These are phyloP conservation scores for Harpalus rubripes DNA, from an alignment of 2,888 invertebrate species.

Conservation along the genomic window DNA sequence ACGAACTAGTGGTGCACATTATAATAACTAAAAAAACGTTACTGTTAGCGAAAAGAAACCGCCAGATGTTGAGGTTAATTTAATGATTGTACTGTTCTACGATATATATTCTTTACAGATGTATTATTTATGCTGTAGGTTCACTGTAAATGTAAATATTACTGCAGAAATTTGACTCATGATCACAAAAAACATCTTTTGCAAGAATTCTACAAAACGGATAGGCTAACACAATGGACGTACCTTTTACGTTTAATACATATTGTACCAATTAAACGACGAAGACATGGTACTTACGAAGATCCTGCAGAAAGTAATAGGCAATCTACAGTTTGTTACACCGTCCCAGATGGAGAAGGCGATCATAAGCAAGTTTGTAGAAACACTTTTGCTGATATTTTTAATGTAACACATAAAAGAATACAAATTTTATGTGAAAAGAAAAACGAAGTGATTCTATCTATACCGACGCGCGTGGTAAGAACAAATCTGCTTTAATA, in stretches of 20 bases:
- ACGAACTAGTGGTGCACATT: slow-evolving; percentile 1
- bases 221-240: slow-evolving; percentile 9
- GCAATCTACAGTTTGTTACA: slow-evolving; percentile 26
- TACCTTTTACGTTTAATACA: slow-evolving; percentile 33
- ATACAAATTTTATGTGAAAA: slow-evolving; percentile 31
- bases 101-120: slow-evolving; percentile 1
- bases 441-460: slow-evolving; percentile 25
- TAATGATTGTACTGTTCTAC: background rate
- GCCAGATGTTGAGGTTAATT: background rate
- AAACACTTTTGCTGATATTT: slow-evolving; percentile 17
- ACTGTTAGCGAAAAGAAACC: background rate
- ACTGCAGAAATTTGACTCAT: slow-evolving; percentile 5
- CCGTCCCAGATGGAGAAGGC: slow-evolving; percentile 17
- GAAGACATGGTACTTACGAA: slow-evolving; percentile 20
- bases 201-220: slow-evolving; percentile 16
- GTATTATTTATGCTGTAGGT: slow-evolving; percentile 6
- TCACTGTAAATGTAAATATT: slow-evolving; percentile 31
- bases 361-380: slow-evolving; percentile 14
- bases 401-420: slow-evolving; percentile 16
- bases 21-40: slow-evolving; percentile 16
- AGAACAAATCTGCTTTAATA: background rate
- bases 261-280: background rate
- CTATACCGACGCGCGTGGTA: slow-evolving; percentile 14
- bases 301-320: slow-evolving; percentile 31
- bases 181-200: slow-evolving; percentile 6